Evolutionary conservation across 2,888 invertebrate species (phyloP), one percentile per base, ranked within the genome.

Genomic region (Neuroscelio doddi): DNA sequence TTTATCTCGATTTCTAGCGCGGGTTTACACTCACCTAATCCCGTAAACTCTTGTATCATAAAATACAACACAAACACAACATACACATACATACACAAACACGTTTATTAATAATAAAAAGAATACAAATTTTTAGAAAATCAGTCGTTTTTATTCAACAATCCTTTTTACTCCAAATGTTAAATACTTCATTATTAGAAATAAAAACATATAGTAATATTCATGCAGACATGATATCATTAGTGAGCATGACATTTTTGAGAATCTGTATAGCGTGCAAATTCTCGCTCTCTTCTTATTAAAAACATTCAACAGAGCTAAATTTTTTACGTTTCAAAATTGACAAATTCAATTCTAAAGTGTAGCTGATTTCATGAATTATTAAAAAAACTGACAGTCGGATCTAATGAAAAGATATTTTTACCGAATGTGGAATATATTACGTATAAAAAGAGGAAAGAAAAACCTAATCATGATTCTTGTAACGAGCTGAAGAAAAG

Each of bases 31-130:
- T 47, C 42, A 32, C 27, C 49, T 70, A 75, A 73, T 69, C 69
- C 69, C 70, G 74, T 71, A 75, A 77, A 74, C 79, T 81, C 82
- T 80, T 83, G 83, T 83, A 83, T 82, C 77, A 82, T 82, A 83
- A 66, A 49, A 76, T 79, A 76, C 73, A 75, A 79, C 78, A 80
- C 77, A 44, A 59, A 67, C 62, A 73, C 69, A 69, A 73, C 63
- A 74, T n/a, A n/a, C 74, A 79, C 69, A 71, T 67, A 69, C 55
- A 71, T 70, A 72, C 71, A 73, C 55, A 51, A 74, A 82, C 79
- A 82, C 80, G 79, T 83, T 84, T 83, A 84, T 82, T 82, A 83
- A 84, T 83, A 82, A 83, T 82, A 80, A 83, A 78, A 75, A 68
- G 68, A 73, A 75, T 80, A 81, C 81, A 83, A 80, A 79, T 83